Percentiles rank a stretch among this genome's conserved stretches.
Conservation (phyloP, 1,140 invertebrate genomes). For the Plodia interpunctella region DNA sequence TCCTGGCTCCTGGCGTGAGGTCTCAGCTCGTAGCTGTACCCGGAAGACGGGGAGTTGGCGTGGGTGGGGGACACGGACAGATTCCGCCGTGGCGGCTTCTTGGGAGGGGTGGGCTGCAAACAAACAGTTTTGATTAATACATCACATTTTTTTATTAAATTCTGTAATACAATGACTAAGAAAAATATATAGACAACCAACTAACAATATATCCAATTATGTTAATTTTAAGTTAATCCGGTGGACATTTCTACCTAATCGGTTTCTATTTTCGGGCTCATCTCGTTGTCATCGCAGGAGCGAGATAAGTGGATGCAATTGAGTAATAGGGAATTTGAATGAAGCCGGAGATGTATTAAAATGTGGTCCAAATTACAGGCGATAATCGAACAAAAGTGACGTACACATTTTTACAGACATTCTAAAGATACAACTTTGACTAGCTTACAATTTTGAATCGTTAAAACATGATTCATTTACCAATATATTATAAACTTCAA, state of each 20-base stretch:
- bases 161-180: no score
- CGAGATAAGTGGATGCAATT: conserved; percentile 62
- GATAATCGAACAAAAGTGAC: background rate
- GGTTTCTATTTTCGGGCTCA: conserved; percentile 38
- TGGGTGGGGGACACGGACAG: conserved; percentile 89
- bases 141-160: no score
- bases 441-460: no score
- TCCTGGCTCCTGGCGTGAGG: conserved; percentile 80
- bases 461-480: no score
- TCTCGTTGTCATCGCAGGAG: conserved; percentile 41
- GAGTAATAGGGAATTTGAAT: conserved; percentile 64
- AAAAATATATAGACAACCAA: no score
- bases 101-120: conserved; percentile 87
- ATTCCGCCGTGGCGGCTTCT: conserved; percentile 91
- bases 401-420: no score
- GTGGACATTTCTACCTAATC: conserved; percentile 4
- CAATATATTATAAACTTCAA: no score
- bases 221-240: background rate
- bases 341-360: conserved; percentile 32
- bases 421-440: no score
- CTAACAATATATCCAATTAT: no score
- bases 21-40: conserved; percentile 70
- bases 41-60: conserved; percentile 68
- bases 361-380: conserved; percentile 26
- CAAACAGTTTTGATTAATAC: background rate